A percentile compares a stretch with the other conserved stretches of the same genome.
Conservation (phyloP, 2,797 vertebrate species). For the Fundulus diaphanus region DNA sequence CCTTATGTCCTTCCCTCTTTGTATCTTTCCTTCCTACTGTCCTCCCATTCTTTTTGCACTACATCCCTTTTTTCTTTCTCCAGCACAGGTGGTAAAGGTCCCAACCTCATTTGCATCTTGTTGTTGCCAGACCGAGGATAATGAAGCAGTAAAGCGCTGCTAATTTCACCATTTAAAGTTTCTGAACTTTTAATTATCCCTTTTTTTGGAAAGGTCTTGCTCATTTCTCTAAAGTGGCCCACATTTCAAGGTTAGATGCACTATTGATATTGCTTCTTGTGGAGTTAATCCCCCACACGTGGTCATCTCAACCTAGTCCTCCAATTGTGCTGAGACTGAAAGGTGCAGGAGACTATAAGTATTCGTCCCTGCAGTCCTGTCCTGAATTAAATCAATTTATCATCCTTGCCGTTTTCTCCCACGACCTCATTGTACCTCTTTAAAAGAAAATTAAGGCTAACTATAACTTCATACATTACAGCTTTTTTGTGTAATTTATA, state of each 20-base stretch:
- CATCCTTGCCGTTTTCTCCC: constrained; percentile 68
- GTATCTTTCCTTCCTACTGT: no score
- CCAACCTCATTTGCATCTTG: constrained; percentile 43
- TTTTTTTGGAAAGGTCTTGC: constrained; percentile 60
- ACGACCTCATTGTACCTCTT: constrained; percentile 71
- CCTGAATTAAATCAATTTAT: constrained; percentile 80
- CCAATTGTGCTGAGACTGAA: constrained; percentile 52
- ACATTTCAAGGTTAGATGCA: constrained; percentile 73
- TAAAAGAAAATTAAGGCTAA: constrained; percentile 76
- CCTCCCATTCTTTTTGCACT: no score
- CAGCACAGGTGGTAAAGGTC: constrained; percentile 22
- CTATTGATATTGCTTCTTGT: constrained; percentile 70
- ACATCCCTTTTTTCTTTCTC: not conserved
- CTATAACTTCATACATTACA: constrained; percentile 59
- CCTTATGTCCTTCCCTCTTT: no score
- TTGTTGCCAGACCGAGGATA: constrained; percentile 32
- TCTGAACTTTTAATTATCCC: constrained; percentile 68
- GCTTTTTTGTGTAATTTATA: constrained; percentile 42
- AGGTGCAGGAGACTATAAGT: constrained; percentile 69
- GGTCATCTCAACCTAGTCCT: constrained; percentile 56
- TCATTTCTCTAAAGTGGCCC: constrained; percentile 77
- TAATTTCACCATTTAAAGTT: constrained; percentile 66
- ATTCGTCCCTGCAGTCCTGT: constrained; percentile 76
- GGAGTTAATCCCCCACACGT: constrained; percentile 62
- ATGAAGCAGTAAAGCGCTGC: constrained; percentile 49